Percentiles rank a stretch among this genome's conserved stretches.
These are phyloP conservation scores for Didymodactylos carnosus DNA, from an alignment of 2,888 invertebrate genomes.

Conservation along the genomic window DNA sequence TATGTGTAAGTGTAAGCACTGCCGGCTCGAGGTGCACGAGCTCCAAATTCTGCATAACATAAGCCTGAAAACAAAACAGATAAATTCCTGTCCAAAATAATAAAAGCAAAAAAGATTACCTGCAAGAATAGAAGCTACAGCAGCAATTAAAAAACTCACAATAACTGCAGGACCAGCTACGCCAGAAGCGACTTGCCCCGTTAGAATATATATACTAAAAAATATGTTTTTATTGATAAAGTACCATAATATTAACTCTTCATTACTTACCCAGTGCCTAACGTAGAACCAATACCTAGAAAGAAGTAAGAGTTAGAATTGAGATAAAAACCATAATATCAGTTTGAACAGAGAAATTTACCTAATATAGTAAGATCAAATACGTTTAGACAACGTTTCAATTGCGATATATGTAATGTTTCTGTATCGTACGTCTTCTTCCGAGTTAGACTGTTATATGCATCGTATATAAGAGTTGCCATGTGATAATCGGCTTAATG, in stretches of 20 bases:
- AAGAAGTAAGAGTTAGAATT: not conserved
- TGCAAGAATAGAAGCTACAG: conserved; percentile 29
- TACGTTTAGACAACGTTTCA: not conserved
- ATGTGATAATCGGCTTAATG: too few relatives aligned
- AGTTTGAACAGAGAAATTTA: too few relatives aligned
- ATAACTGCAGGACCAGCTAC: conserved; percentile 31
- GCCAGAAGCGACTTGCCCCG: conserved; percentile 75
- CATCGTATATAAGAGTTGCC: not conserved
- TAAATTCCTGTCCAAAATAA: too few relatives aligned
- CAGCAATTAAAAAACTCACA: conserved; percentile 49
- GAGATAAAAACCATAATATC: not conserved
- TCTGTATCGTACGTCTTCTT: not conserved
- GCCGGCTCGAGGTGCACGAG: conserved; percentile 37
- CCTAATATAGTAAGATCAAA: not conserved
- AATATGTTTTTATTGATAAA: too few relatives aligned
- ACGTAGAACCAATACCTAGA: not conserved
- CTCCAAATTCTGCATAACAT: conserved; percentile 35
- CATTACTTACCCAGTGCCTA: not conserved
- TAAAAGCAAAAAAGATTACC: too few relatives aligned
- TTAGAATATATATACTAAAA: conserved; percentile 78
- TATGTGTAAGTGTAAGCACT: conserved; percentile 83
- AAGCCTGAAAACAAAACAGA: too few relatives aligned
- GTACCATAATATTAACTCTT: too few relatives aligned
- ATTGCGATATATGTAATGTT: not conserved
- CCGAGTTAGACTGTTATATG: not conserved